A percentile compares a stretch with the other conserved stretches of the same genome.
phyloP scores from a whole-genome alignment of 2,888 invertebrate species.

The Tachina grossa region DNA sequence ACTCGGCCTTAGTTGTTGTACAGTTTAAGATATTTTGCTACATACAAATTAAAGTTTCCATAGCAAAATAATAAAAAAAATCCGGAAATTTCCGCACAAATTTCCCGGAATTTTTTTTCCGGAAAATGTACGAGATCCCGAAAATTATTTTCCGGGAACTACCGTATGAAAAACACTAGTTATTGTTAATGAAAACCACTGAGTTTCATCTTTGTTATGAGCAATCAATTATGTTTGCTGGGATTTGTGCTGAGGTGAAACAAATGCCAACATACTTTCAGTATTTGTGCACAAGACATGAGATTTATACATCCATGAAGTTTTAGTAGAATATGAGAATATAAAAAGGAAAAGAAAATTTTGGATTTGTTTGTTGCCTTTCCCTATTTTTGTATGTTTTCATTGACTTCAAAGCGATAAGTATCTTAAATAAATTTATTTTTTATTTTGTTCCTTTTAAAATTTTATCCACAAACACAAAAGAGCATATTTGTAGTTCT shows the following conservation, averaged over 20 bases:
- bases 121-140: no score
- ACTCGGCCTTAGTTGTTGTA: no score
- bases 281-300: conserved; percentile 10
- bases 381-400: conserved; percentile 29
- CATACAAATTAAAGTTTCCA: no score
- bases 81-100: no score
- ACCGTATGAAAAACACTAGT: no score
- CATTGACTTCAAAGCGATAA: conserved; percentile 57
- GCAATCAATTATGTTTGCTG: neutral
- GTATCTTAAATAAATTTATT: conserved; percentile 60
- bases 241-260: neutral
- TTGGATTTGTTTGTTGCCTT: conserved; percentile 23
- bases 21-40: no score
- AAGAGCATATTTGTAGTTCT: conserved; percentile 53
- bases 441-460: conserved; percentile 39
- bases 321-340: neutral
- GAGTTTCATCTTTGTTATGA: no score
- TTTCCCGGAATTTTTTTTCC: no score
- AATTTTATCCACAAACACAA: conserved; percentile 52
- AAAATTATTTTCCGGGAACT: no score
- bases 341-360: neutral
- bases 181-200: no score
- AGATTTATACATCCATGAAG: conserved; percentile 24
- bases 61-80: no score
- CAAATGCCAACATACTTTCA: neutral